phyloP scores from a whole-genome alignment of 2,797 vertebrate species.

The Sternarchorhynchus goeldii region DNA sequence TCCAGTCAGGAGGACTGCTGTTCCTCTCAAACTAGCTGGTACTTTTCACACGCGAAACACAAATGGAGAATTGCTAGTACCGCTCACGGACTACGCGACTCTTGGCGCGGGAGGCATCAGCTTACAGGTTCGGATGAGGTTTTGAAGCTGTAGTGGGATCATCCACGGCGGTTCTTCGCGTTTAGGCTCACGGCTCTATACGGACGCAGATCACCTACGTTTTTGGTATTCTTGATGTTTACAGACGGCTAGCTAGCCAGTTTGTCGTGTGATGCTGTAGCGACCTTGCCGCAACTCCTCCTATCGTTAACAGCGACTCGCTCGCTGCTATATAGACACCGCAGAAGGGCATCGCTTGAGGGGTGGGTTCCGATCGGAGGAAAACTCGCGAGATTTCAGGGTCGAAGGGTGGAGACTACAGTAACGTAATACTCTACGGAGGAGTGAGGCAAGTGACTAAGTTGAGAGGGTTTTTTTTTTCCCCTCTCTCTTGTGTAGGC shows the following conservation, averaged over 20 bases:
- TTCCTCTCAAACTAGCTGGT: conserved; percentile 34
- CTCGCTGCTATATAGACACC: conserved; percentile 59
- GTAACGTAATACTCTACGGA: background rate
- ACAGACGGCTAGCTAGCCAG: background rate
- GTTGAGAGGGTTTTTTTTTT: background rate
- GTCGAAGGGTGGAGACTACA: conserved; percentile 43
- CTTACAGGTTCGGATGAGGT: conserved; percentile 24
- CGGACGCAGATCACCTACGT: conserved; percentile 10
- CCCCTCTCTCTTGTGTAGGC: background rate
- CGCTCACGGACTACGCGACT: conserved; percentile 52
- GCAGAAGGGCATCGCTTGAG: conserved; percentile 60
- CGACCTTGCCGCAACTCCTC: conserved; percentile 63
- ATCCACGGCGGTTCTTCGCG: background rate
- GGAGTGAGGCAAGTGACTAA: background rate
- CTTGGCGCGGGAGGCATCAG: conserved; percentile 43
- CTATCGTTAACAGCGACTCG: conserved; percentile 42
- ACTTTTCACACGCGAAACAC: conserved; percentile 45
- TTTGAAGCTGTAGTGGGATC: background rate
- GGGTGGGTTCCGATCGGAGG: conserved; percentile 43
- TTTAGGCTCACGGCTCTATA: conserved; percentile 1
- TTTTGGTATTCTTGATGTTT: background rate
- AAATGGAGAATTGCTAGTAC: conserved; percentile 48
- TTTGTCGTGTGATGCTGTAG: conserved; percentile 55
- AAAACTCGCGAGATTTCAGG: conserved; percentile 58
- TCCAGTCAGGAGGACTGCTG: conserved; percentile 36